Evolutionary conservation across 2,888 invertebrate genomes (phyloP), one percentile per base, ranked within the genome.

Genomic region (Hipparchia semele): DNA sequence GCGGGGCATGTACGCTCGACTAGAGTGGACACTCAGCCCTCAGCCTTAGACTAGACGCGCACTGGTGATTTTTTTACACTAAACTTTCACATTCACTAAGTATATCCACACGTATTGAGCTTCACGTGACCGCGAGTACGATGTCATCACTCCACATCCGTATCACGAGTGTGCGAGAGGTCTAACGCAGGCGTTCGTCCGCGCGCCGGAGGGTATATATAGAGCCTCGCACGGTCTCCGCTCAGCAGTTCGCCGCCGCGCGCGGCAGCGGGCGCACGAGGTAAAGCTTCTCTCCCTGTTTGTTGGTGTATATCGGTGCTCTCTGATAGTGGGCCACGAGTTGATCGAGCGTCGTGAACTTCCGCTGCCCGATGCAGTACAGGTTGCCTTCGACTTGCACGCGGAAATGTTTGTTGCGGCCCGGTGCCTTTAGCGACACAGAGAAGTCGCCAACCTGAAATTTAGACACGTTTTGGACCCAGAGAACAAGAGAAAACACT

Each of bases 321-420:
- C 98, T 97, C 95, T 99, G 99, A 95, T 99, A 99, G 94, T 99
- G 99, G 87, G 98, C 97, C 82, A 99, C 99, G 81, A 99, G 95
- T 90, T 98, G 98, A 88, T 99, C 99, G 85, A 99, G 95, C 73
- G 98, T 96, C 84, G 97, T 97, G 94, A 99, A 99, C 94, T 98
- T 98, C 87, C 99, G 97, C 94, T 99, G 99, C 61, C 99, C 99
- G 94, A 99, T 99, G 94, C 98, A 98, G 92, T 98, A 99, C 81
- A 98, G 95, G 77, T 96, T 96, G 81, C 97, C 97, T 88, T 98
- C 98, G 78, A 99, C 98, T 90, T 99, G 99, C 84, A 99, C 99
- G 86, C 99, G 97, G 95, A 99, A 99, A 94, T 99, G 99, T 91
- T 99, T 99, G 95, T 99, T 99, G 82, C 99, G 97, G 45, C 98